Evolutionary conservation across 2,888 invertebrate species (phyloP).

Genomic region (Tetragnatha montana): DNA sequence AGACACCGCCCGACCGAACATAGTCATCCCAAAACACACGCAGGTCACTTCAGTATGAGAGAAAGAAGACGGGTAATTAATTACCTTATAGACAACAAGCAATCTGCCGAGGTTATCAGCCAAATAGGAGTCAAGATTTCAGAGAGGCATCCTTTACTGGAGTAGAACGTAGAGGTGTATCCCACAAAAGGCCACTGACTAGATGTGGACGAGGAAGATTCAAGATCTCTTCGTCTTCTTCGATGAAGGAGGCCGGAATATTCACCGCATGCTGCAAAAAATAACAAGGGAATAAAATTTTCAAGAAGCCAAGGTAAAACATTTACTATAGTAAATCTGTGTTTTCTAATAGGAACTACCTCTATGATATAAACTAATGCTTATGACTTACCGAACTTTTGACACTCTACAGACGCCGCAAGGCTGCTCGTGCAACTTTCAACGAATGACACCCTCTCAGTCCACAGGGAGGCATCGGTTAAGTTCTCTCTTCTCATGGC

Average conservation of each 20-base stretch:
- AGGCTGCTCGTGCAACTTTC: conserved; percentile 58
- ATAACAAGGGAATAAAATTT: not conserved
- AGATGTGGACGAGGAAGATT: conserved; percentile 29
- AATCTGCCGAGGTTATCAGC: conserved; percentile 72
- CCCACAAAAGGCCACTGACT: conserved; percentile 69
- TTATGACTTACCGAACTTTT: conserved; percentile 60
- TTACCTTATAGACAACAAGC: conserved; percentile 66
- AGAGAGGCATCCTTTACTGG: conserved; percentile 63
- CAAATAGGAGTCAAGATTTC: conserved; percentile 71
- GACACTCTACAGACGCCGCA: conserved; percentile 66
- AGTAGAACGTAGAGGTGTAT: conserved; percentile 59
- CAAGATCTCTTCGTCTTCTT: conserved; percentile 29
- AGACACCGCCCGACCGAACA: not conserved
- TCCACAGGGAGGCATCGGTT: conserved; percentile 63
- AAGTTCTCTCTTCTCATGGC: conserved; percentile 66
- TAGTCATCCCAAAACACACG: too few relatives aligned
- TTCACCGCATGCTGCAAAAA: conserved; percentile 65
- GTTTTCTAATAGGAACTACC: not conserved
- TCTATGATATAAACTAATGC: not conserved
- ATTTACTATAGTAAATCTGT: not conserved
- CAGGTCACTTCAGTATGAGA: not conserved
- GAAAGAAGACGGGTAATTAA: not conserved
- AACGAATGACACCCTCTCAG: conserved; percentile 60
- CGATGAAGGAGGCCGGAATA: conserved; percentile 62
- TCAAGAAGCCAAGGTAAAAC: not conserved